A percentile compares a stretch with the other conserved stretches of the same genome.
These are phyloP conservation scores for Gnatocerus cornutus DNA, from an alignment of 2,888 invertebrate species.

Conservation along the genomic window DNA sequence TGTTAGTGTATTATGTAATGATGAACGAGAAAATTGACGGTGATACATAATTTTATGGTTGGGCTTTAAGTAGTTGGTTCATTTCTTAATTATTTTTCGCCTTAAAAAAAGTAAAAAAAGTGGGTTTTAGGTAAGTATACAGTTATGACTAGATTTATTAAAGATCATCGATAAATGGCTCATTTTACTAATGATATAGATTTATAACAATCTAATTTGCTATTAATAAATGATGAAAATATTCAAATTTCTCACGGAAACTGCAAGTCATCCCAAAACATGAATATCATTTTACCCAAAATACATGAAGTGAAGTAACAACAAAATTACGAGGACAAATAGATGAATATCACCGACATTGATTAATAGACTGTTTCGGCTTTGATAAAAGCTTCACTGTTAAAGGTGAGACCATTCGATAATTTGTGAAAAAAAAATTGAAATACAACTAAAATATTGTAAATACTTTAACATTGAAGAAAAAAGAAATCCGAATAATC, in stretches of 20 bases:
- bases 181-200: too few species aligned
- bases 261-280: conserved; percentile 40
- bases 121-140: too few species aligned
- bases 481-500: background rate
- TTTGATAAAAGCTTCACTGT: background rate
- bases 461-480: too few species aligned
- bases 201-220: conserved; percentile 24
- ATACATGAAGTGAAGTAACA: conserved; percentile 52
- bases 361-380: conserved; percentile 55
- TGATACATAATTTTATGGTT: too few species aligned
- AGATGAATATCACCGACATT: conserved; percentile 60
- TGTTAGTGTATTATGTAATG: too few species aligned
- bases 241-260: conserved; percentile 47
- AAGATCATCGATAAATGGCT: too few species aligned
- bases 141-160: too few species aligned
- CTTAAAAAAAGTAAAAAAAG: too few species aligned
- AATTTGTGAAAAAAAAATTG: background rate
- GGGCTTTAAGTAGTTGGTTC: too few species aligned
- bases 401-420: conserved; percentile 15
- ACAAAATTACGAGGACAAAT: conserved; percentile 55
- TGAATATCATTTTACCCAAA: conserved; percentile 50
- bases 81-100: too few species aligned
- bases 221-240: conserved; percentile 47
- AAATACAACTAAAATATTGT: background rate
- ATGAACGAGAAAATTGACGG: too few species aligned